phyloP scores from a whole-genome alignment of 2,113 vertebrate genomes.

The Irena cyanogastra region DNA sequence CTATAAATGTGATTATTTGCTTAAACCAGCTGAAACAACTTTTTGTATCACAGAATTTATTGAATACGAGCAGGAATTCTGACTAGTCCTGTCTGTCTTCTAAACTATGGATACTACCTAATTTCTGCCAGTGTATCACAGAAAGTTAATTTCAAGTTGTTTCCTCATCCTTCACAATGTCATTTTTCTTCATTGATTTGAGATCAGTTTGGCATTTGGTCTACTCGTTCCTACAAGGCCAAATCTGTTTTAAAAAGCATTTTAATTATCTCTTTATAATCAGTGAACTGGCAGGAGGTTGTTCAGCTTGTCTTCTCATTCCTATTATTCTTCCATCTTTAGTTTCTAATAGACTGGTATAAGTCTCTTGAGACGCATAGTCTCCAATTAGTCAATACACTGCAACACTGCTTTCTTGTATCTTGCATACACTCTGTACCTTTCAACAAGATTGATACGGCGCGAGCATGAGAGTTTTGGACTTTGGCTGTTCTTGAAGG shows the following conservation, averaged over 20 bases:
- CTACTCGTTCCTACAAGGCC: neutral
- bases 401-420: conserved; percentile 16
- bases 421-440: neutral
- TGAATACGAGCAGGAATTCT: neutral
- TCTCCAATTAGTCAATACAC: conserved; percentile 20
- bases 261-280: conserved; percentile 54
- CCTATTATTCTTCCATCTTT: conserved; percentile 28
- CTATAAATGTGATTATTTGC: neutral
- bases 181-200: conserved; percentile 13
- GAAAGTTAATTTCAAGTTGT: neutral
- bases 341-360: neutral
- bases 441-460: conserved; percentile 30
- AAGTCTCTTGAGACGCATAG: neutral
- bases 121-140: neutral
- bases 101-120: neutral
- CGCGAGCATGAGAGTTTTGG: neutral
- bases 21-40: neutral
- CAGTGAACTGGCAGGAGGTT: conserved; percentile 18
- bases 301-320: conserved; percentile 29
- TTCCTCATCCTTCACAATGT: neutral
- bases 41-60: neutral
- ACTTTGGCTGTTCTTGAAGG: neutral
- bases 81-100: neutral
- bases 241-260: neutral
- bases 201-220: neutral